Base-by-base conservation (phyloP, 2,113 vertebrate species). In the Osmerus eperlanus region DNA sequence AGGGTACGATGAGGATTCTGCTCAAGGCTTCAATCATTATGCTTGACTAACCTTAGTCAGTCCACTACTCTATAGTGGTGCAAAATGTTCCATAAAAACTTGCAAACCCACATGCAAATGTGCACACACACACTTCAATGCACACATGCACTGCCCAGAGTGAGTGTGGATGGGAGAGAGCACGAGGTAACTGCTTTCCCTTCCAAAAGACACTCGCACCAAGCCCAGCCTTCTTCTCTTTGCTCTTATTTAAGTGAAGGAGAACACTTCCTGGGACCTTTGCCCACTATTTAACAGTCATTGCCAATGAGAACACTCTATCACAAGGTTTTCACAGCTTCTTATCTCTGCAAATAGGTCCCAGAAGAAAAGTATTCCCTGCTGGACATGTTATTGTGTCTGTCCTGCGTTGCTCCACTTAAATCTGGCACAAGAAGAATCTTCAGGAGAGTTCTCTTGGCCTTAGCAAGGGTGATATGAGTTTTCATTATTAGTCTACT, bases 401-500 rank as follows among this genome's bases (percentile, higher is more conserved):
- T 85, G 58, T 69, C 72, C 73, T 73, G 51, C 25, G 71, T 73
- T 72, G 64, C 47, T 61, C 68, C 55, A 65, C 68, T 81, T 81
- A 81, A 63, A 78, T 78, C 29, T 67, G 36, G 14, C 60, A 8
- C 81, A 68, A 74, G 58, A 60, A 21, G 41, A 47, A 68, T 74
- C 80, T 76, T 70, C 59, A 61, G 71, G 71, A 73, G 77, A 71
- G 60, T 63, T 69, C 36, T 78, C 52, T 32, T n/a, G 7, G 25
- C 68, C 67, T 72, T 80, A 70, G 63, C 70, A 4, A 78, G 28
- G 65, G 72, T 53, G 76, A 80, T 84, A 83, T 81, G 78, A 68
- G 72, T 83, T 80, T 79, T 78, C 64, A 78, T 81, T 76, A 85
- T 82, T 81, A 78, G 73, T 60, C 51, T 79, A 72, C 80, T 86